Evolutionary conservation across 2,888 invertebrate genomes (phyloP).

Genomic region (Cephalotes varians): DNA sequence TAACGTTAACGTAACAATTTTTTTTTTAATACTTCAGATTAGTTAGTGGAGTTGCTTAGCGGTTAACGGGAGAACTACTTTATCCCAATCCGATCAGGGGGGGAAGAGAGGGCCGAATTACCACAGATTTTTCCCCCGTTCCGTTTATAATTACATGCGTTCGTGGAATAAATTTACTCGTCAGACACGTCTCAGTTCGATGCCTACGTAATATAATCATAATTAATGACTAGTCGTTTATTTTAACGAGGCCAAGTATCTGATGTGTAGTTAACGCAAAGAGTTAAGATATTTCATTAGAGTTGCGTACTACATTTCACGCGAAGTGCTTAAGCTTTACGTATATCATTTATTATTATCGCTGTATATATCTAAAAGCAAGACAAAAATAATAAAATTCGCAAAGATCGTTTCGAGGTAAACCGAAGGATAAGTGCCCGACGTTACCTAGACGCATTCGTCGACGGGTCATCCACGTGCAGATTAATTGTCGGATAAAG

Average conservation of each 20-base stretch:
- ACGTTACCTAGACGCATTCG: not conserved
- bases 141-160: not conserved
- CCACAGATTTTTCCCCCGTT: not conserved
- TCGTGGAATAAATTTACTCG: constrained; percentile 8
- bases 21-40: not conserved
- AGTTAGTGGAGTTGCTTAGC: not conserved
- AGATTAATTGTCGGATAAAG: constrained; percentile 31
- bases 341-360: not conserved
- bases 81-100: not conserved
- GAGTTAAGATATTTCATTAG: constrained; percentile 9
- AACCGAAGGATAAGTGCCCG: not conserved
- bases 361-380: too few relatives aligned
- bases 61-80: not conserved
- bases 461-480: constrained; percentile 18
- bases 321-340: not conserved
- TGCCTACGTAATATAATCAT: constrained; percentile 18
- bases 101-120: too few relatives aligned
- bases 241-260: constrained; percentile 18
- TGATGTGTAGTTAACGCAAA: constrained; percentile 4
- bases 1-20: not conserved
- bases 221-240: constrained; percentile 24
- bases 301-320: not conserved
- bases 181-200: not conserved
- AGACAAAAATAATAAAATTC: not conserved
- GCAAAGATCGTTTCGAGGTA: not conserved